A percentile compares a stretch with the other conserved stretches of the same genome.
These are phyloP conservation scores for Melanaphis sacchari DNA, from an alignment of 1,140 invertebrate genomes.

Conservation along the genomic window DNA sequence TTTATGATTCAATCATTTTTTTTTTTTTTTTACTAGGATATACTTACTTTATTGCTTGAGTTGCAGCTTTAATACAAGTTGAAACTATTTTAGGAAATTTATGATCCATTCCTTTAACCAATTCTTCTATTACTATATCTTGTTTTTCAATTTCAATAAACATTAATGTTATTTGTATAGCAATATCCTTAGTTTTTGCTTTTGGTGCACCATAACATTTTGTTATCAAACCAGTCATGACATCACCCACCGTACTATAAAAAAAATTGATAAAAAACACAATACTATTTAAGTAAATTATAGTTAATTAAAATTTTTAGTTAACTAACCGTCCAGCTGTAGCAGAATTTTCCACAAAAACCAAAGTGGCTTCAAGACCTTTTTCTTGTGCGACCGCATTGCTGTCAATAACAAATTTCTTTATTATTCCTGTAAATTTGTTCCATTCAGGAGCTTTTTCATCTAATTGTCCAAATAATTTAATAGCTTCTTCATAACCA, in stretches of 20 bases:
- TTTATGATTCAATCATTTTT: not conserved
- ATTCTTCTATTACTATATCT: constrained; percentile 87
- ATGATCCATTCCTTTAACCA: constrained; percentile 90
- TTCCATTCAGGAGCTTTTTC: constrained; percentile 93
- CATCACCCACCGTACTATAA: constrained; percentile 84
- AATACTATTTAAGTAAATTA: constrained; percentile 6
- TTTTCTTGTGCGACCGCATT: constrained; percentile 97
- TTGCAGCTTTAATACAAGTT: constrained; percentile 80
- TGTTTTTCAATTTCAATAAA: constrained; percentile 96
- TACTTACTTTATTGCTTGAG: constrained; percentile 74
- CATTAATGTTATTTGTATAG: constrained; percentile 88
- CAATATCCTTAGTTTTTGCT: constrained; percentile 90
- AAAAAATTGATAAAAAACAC: not conserved
- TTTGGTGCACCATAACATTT: constrained; percentile 93
- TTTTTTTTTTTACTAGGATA: not conserved
- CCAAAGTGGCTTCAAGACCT: constrained; percentile 88
- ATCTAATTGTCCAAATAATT: constrained; percentile 86
- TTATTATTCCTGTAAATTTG: constrained; percentile 89
- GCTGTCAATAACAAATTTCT: constrained; percentile 94
- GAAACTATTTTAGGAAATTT: constrained; percentile 96
- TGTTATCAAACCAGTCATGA: constrained; percentile 85
- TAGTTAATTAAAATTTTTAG: constrained; percentile 44
- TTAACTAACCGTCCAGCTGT: constrained; percentile 75
- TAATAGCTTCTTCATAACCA: constrained; percentile 92
- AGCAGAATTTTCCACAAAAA: constrained; percentile 89